phyloP scores from a whole-genome alignment of 2,113 vertebrate species.

The Trogon surrucura region DNA sequence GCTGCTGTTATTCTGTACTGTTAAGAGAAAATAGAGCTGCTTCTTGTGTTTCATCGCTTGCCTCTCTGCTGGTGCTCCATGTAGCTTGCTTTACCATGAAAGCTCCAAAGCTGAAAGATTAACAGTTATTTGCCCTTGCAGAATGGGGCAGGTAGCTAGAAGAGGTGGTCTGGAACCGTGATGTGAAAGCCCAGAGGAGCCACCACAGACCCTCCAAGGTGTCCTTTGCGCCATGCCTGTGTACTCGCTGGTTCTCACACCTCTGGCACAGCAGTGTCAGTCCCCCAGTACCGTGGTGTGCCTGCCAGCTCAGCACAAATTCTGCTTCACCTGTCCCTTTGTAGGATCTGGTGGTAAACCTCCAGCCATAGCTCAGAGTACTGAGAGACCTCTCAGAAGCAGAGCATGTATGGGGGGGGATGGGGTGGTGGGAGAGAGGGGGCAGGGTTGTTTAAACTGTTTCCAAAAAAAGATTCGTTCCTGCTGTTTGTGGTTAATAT shows the following conservation, averaged over 20 bases:
- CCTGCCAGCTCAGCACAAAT: background rate
- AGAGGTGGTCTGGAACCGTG: background rate
- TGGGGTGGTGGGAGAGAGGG: background rate
- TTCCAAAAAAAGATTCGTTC: constrained; percentile 28
- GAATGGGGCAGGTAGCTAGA: background rate
- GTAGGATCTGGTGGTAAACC: background rate
- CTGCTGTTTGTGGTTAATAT: background rate
- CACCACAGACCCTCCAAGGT: background rate
- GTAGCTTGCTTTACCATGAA: background rate
- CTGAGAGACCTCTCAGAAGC: background rate
- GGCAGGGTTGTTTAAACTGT: background rate
- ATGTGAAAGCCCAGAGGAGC: background rate
- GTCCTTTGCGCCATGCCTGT: rapidly evolving
- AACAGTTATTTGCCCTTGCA: background rate
- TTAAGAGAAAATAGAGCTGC: background rate
- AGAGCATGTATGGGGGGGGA: background rate
- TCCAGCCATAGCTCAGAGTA: background rate
- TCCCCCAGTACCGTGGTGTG: rapidly evolving
- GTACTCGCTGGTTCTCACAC: rapidly evolving
- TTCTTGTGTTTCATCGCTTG: background rate
- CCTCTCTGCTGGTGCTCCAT: background rate
- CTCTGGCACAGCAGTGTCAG: background rate
- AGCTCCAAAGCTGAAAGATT: background rate
- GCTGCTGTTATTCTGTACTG: background rate
- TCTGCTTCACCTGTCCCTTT: background rate